Conservation (phyloP, 2,113 vertebrate genomes). For the Arizona elegans region DNA sequence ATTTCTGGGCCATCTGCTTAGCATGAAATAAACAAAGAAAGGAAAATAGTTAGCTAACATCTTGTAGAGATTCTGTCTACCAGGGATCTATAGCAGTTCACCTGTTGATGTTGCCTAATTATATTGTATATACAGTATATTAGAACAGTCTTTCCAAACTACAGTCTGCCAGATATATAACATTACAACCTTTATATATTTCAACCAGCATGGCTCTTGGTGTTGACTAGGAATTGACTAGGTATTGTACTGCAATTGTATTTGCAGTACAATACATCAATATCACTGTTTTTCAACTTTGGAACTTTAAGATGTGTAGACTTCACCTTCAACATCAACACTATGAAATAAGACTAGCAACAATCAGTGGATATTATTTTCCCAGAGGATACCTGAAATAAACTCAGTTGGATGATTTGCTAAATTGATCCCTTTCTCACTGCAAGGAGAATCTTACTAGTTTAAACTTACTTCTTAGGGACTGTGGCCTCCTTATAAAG, state of each 20-base stretch:
- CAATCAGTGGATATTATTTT: background rate
- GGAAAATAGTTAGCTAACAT: conserved; percentile 85
- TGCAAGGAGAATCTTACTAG: background rate
- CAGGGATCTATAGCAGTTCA: conserved; percentile 53
- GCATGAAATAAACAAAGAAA: conserved; percentile 92
- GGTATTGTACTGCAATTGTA: background rate
- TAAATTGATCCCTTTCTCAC: background rate
- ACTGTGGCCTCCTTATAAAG: background rate
- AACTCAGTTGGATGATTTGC: background rate
- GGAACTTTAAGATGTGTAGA: background rate
- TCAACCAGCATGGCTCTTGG: background rate
- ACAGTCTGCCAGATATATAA: background rate
- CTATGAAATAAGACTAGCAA: background rate
- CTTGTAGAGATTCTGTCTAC: conserved; percentile 62
- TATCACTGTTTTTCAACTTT: background rate
- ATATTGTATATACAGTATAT: conserved; percentile 27
- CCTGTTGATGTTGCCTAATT: conserved; percentile 10
- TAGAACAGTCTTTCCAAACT: background rate
- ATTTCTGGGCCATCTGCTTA: conserved; percentile 98
- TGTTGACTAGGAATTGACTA: background rate
- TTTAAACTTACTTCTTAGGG: background rate
- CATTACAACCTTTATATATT: background rate
- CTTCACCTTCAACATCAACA: background rate
- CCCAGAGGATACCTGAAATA: background rate
- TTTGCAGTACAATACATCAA: background rate